Base-by-base conservation (phyloP, 2,888 invertebrate species). In the Drosophila heteroneura region DNA sequence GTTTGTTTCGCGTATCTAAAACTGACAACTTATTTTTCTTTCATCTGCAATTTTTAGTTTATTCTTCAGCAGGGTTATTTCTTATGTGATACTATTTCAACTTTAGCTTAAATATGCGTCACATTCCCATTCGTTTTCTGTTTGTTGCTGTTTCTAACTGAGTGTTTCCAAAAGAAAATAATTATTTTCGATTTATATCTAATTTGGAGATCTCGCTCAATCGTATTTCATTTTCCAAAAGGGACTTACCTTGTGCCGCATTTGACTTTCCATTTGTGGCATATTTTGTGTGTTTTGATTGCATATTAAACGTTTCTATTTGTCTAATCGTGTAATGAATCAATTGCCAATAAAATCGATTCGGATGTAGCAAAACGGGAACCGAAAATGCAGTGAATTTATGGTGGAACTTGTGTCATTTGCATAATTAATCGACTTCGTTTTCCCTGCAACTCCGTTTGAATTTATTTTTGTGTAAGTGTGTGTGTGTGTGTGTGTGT, bases 361-460 rank as follows among this genome's bases (percentile, higher is more conserved):
- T 51, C 1, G 57, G 14, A 39, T 57, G 28, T 28, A 16, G 14
- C 3, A 7, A 22, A 16, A 5, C 28, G 28, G 30, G 30, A 22
- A 12, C 32, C 19, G 19, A 22, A 64, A 47, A n/a, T 28, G 10
- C 10, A 32, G 5, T 14, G 14, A 47, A 54, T 44, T 47, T 37
- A 56, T 44, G 52, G 44, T 59, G 49, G 66, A 79, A 68, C 67
- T 74, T 66, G 58, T 72, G 76, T 70, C 70, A 73, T 83, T 80
- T 83, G 83, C 81, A 83, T 85, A 60, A 66, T 61, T 73, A 72
- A 72, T 72, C 59, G 37, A 58, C 59, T 58, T 39, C 35, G 58
- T 62, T 63, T 49, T 16, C 41, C 35, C 39, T 70, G 44, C 51
- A n/a, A 56, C 58, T 41, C 22, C 58, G 19, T 41, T 53, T 39